Evolutionary conservation across 2,888 invertebrate genomes (phyloP), one percentile per base, ranked within the genome.

Genomic region (Drosophila prolongata): DNA sequence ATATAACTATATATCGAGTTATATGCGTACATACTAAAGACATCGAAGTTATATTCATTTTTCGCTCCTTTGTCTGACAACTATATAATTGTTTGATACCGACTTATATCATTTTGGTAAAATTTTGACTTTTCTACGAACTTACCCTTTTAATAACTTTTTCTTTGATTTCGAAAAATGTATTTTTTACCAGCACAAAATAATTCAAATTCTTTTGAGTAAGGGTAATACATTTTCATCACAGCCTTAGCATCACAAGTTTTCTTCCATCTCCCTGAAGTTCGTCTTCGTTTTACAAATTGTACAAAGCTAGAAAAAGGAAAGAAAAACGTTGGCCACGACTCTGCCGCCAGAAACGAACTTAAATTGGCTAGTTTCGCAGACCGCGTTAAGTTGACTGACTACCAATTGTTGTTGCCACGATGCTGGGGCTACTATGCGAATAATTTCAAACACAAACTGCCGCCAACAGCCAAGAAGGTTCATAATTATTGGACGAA

Each of bases 301-400:
- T 86, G 83, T 75, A 82, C 54, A 57, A 70, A 62, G 60, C 43
- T 64, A 70, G 47, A 61, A 74, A 60, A 66, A 53, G 59, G 60
- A 52, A 69, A 70, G 77, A 61, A 78, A 85, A 87, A 42, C 50
- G 70, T 59, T 76, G 66, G 68, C 88, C 83, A 83, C 83, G 83
- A 83, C 61, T 84, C 67, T 35, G 49, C 71, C 52, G 67, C 62
- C 68, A 60, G 69, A 70, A 78, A 71, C 72, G 40, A 59, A 73
- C 68, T 64, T 58, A 83, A 83, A 86, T 83, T 88, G 88, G 88
- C 88, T 71, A 76, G 86, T 82, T 83, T 83, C 79, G 83, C 68
- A 82, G 83, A 65, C 79, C 86, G 83, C 88, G 83, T 79, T 83
- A 87, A 87, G 80, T 83, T 83, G 88, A 83, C 88, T 83, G 83